A percentile compares a stretch with the other conserved stretches of the same genome.
Evolutionary conservation across 2,888 invertebrate genomes (phyloP).

Genomic region (Coelopa pilipes): DNA sequence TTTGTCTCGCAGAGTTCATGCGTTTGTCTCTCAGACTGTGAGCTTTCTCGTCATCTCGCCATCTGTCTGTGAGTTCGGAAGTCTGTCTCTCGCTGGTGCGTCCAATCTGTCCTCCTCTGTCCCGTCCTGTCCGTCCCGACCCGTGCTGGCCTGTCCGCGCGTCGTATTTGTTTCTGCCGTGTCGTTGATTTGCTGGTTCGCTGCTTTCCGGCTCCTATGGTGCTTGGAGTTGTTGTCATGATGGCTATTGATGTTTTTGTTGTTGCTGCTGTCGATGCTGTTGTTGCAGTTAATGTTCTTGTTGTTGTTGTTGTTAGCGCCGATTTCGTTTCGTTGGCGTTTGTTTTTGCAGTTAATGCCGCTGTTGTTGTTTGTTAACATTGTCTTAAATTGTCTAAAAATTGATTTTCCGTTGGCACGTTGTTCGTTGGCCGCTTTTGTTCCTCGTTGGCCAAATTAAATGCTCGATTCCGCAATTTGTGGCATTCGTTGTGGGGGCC

Average conservation of each 20-base stretch:
- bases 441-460: conserved; percentile 29
- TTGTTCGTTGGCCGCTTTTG: conserved; percentile 37
- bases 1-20: too few relatives aligned
- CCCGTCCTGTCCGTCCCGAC: too few relatives aligned
- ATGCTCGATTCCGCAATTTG: conserved; percentile 29
- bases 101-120: conserved; percentile 1
- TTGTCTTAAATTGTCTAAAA: conserved; percentile 42
- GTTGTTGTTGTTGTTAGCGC: neutral
- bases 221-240: neutral
- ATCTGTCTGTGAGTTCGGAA: too few relatives aligned
- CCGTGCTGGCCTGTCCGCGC: neutral
- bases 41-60: too few relatives aligned
- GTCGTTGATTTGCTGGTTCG: conserved; percentile 30
- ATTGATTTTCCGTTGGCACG: conserved; percentile 38
- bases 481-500: conserved; percentile 31
- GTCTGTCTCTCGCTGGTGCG: neutral
- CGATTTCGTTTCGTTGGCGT: neutral
- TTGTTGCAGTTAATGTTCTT: neutral
- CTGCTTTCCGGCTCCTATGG: neutral
- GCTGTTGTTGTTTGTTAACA: conserved; percentile 31
- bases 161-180: conserved; percentile 27
- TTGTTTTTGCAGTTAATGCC: neutral
- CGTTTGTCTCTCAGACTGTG: neutral
- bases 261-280: neutral
- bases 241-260: neutral